A percentile compares a stretch with the other conserved stretches of the same genome.
Evolutionary conservation across 2,113 vertebrate species (phyloP).

Genomic region (Ophiodon elongatus): DNA sequence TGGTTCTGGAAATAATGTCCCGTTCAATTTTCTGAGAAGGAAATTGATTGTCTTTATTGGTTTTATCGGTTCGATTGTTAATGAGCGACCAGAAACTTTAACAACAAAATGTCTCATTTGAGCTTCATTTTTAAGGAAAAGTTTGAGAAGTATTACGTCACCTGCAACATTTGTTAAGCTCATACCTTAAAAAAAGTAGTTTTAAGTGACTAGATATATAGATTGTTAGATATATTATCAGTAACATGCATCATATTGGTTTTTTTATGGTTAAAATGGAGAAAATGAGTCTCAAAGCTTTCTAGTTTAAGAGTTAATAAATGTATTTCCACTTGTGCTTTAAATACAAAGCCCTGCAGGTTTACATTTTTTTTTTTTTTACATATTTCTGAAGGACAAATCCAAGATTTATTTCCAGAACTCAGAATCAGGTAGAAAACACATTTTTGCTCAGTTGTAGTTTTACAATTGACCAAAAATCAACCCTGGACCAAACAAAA

Average conservation of each 20-base stretch:
- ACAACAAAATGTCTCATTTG: neutral
- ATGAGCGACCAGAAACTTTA: neutral
- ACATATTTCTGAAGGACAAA: neutral
- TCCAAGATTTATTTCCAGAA: slow-evolving; percentile 23
- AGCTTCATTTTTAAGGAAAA: neutral
- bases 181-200: neutral
- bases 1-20: slow-evolving; percentile 32
- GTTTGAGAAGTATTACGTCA: neutral
- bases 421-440: neutral
- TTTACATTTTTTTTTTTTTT: neutral
- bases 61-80: neutral
- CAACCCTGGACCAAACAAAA: slow-evolving; percentile 28
- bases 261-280: neutral
- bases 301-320: too few relatives aligned
- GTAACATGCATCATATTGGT: neutral
- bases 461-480: neutral
- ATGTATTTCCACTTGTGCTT: neutral
- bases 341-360: neutral
- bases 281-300: too few relatives aligned
- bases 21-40: neutral
- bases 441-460: neutral
- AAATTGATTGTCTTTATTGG: neutral
- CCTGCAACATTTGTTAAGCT: neutral
- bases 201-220: too few relatives aligned
- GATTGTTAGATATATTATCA: neutral